Evolutionary conservation across 1,140 invertebrate species (phyloP), one percentile per base, ranked within the genome.

Genomic region (Colletes latitarsis): DNA sequence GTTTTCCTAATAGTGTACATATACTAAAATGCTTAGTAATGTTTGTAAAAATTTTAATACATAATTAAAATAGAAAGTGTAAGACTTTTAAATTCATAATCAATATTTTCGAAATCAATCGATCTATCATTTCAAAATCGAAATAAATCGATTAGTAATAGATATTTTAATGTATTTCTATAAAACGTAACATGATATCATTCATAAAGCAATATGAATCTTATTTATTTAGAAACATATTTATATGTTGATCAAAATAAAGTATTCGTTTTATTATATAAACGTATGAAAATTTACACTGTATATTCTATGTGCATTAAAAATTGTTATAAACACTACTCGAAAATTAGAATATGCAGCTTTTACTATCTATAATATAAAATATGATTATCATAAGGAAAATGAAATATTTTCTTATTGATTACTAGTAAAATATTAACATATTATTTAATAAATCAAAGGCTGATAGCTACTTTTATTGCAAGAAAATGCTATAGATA

Each of bases 331-430:
- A 21, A 80, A 75, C 30, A 46, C 58, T 70, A 64, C 4, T 30
- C 21, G 39, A 41, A 55, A 64, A 64, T n/a, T 19, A 39, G 12
- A 55, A 43, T 17, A 73, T 43, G 49, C n/a, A 21, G 58, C 69
- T 55, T 78, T 15, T 72, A 70, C 9, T n/a, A 62, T 12, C 30
- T 63, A 46, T 55, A 53, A 75, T 52, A 58, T 14, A 75, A 67
- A 67, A 68, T 4, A 75, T 80, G 14, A 68, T 64, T 79, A 57
- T 77, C 43, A 41, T 72, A 68, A 73, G 21, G 14, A 77, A 77
- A 84, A 46, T 57, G 60, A 84, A 60, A 77, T 85, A 85, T 85
- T 85, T 85, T 85, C 64, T 82, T 85, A 85, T 70, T 58, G 30
- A 70, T 58, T n/a, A 57, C 1, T 64, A 84, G 49, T 39, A 68